Base-by-base conservation (phyloP, 30 jellyfish, hydroid and myxozoan species). In the Clytia hemisphaerica region DNA sequence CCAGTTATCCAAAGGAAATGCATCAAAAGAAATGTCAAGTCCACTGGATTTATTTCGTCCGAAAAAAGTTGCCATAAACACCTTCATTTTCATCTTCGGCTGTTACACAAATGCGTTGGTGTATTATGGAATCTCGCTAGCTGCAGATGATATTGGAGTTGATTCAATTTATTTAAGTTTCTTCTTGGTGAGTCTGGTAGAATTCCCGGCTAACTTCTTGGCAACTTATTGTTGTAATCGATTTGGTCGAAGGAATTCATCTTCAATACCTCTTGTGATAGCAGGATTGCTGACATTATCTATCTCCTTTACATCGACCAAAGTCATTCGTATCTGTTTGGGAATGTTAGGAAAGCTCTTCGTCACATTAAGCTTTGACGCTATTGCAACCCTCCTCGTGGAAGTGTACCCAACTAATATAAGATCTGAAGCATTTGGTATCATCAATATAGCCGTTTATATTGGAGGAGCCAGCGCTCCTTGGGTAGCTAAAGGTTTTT, bases 101-200 rank as follows among this genome's bases (percentile, higher is more conserved):
- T 67, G 83, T 83, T 79, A n/a, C n/a, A n/a, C 71, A 6, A 66
- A 79, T 33, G 93, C 80, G 10, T 37, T 67, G 75, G 93, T 79
- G 4, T 79, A 79, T 59, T 79, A 68, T 48, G 63, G 93, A 2
- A 76, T 79, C 1, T 80, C 93, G 14, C 44, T 79, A 53, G 93
- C 93, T 30, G 93, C 93, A 1, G 93, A 79, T 36, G 93, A 79
- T 31, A 19, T 79, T 37, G 93, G 93, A 25, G 77, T 83, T 16
- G 27, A n/a, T n/a, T n/a, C n/a, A 76, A 76, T 76, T 58, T 60
- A 59, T 80, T 27, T 69, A 7, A 55, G 71, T 49, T 79, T 69
- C 73, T 69, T 79, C 19, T 42, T 79, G 67, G 32, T 80, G 3
- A 68, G 85, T 34, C 66, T 79, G 35, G 93, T 79, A 9, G 93